phyloP scores from a whole-genome alignment of 2,113 vertebrate species.

The Coturnix japonica region DNA sequence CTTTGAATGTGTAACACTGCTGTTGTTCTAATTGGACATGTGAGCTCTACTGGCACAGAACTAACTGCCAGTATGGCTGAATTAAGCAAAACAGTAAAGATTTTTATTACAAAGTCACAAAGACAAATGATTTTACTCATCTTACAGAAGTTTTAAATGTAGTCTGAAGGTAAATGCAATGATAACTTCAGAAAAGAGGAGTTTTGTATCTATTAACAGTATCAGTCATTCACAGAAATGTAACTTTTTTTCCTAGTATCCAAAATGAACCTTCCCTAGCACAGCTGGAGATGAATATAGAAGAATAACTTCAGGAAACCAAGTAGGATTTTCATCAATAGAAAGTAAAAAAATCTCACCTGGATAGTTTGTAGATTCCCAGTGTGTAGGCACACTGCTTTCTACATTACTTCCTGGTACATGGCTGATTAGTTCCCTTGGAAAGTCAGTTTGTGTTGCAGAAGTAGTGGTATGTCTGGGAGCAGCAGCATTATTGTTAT shows the following conservation, averaged over 20 bases:
- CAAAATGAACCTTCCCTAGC: not conserved
- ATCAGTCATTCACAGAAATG: not conserved
- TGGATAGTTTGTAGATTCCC: conserved; percentile 62
- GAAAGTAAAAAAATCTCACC: conserved; percentile 24
- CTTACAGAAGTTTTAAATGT: not conserved
- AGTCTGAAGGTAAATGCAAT: not conserved
- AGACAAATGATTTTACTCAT: not conserved
- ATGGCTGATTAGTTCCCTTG: conserved; percentile 71
- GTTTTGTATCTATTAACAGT: not conserved
- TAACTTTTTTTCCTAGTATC: not conserved
- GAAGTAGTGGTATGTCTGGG: conserved; percentile 83
- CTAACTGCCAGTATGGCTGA: not conserved
- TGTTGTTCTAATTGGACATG: not conserved
- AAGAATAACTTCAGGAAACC: not conserved
- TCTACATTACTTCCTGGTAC: conserved; percentile 74
- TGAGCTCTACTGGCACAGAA: not conserved
- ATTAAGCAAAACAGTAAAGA: not conserved
- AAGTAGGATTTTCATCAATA: not conserved
- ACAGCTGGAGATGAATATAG: not conserved
- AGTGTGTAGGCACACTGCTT: conserved; percentile 52
- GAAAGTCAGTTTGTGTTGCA: conserved; percentile 90
- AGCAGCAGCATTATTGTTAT: conserved; percentile 82
- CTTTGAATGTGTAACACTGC: not conserved
- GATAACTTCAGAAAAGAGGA: not conserved
- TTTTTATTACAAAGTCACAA: not conserved